Evolutionary conservation across 2,797 vertebrate genomes (phyloP).

Genomic region (Picus viridis): DNA sequence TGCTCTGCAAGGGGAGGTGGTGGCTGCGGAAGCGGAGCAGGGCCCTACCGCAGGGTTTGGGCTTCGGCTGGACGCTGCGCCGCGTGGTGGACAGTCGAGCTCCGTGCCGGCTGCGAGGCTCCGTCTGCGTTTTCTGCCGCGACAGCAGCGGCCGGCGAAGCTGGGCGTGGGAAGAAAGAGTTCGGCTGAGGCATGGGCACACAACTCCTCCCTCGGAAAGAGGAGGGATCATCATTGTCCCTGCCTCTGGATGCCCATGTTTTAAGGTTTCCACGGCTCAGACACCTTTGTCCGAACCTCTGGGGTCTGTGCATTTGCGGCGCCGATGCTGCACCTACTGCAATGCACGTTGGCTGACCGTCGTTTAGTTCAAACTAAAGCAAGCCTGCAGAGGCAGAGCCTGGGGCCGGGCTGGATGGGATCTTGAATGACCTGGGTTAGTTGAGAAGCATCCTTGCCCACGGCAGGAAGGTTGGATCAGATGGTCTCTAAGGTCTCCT

Average conservation of each 20-base stretch:
- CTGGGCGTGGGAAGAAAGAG: conserved; percentile 75
- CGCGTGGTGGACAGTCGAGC: conserved; percentile 94
- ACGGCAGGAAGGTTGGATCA: no score
- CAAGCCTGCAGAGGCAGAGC: not conserved
- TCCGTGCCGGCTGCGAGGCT: conserved; percentile 87
- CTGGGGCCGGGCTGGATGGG: no score
- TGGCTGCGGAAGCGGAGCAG: not conserved
- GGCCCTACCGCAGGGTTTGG: conserved; percentile 87
- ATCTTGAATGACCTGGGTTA: no score
- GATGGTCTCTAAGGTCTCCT: no score
- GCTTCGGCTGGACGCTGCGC: conserved; percentile 94
- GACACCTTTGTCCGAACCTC: not conserved
- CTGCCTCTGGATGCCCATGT: not conserved
- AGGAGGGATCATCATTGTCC: not conserved
- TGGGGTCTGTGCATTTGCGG: not conserved
- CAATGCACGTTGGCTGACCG: not conserved
- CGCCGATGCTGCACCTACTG: not conserved
- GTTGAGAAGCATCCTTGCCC: no score
- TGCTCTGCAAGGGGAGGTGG: not conserved
- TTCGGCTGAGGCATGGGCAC: not conserved
- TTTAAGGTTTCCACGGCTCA: not conserved
- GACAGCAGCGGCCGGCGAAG: conserved; percentile 94
- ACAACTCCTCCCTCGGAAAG: not conserved
- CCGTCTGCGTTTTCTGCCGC: conserved; percentile 89
- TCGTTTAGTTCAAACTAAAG: not conserved